Conservation (phyloP, 2,113 vertebrate species). For the Anguilla rostrata region DNA sequence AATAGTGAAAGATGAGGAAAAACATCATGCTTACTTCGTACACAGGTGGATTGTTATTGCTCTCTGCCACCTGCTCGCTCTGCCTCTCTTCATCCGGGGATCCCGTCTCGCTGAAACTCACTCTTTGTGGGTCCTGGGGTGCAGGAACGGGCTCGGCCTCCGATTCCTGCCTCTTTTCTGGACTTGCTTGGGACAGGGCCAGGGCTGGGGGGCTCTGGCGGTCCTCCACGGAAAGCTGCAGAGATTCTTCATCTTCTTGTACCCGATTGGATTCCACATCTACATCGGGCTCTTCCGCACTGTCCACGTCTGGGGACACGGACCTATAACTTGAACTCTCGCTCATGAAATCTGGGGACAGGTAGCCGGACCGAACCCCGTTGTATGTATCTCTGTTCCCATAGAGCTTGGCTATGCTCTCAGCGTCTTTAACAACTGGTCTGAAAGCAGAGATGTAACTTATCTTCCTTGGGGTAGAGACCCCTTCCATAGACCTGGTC, state of each 20-base stretch:
- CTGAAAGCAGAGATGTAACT: slow-evolving; percentile 92
- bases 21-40: slow-evolving; percentile 61
- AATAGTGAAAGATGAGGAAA: not conserved
- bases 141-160: slow-evolving; percentile 46
- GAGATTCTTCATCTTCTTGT: slow-evolving; percentile 77
- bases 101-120: slow-evolving; percentile 58
- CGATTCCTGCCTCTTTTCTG: slow-evolving; percentile 58
- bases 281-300: slow-evolving; percentile 86
- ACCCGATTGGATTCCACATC: slow-evolving; percentile 88
- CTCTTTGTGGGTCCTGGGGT: slow-evolving; percentile 53
- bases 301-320: slow-evolving; percentile 83
- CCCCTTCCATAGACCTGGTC: slow-evolving; percentile 71
- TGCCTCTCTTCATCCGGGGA: slow-evolving; percentile 65
- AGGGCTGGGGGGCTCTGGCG: slow-evolving; percentile 53
- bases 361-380: slow-evolving; percentile 73
- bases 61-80: slow-evolving; percentile 67
- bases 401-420: slow-evolving; percentile 93
- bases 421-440: slow-evolving; percentile 88
- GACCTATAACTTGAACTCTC: slow-evolving; percentile 91
- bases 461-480: slow-evolving; percentile 74
- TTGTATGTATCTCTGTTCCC: slow-evolving; percentile 79
- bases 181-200: slow-evolving; percentile 47
- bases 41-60: slow-evolving; percentile 58
- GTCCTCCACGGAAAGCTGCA: slow-evolving; percentile 59
- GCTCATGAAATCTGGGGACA: slow-evolving; percentile 90